Conservation (phyloP, 2,888 invertebrate genomes). For the Macrophya alboannulata region DNA sequence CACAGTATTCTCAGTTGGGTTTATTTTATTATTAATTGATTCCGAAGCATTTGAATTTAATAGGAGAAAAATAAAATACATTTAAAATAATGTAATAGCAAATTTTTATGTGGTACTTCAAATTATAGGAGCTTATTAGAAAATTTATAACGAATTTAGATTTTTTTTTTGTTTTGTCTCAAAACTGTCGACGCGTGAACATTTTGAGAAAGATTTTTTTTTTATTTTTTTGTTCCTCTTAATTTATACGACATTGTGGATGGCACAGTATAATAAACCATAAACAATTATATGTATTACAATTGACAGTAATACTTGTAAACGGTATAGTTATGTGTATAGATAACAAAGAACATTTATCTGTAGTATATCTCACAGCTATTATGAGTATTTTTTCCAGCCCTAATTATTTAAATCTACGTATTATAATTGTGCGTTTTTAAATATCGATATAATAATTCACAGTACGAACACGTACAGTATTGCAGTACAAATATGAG, state of each 20-base stretch:
- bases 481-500: conserved; percentile 48
- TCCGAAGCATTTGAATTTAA: conserved; percentile 58
- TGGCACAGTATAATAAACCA: conserved; percentile 52
- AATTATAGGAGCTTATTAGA: conserved; percentile 58
- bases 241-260: conserved; percentile 43
- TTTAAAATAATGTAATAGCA: conserved; percentile 58
- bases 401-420: conserved; percentile 45
- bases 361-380: conserved; percentile 17
- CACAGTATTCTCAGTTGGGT: conserved; percentile 50
- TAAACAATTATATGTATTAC: conserved; percentile 43
- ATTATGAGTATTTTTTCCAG: conserved; percentile 45
- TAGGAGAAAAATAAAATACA: conserved; percentile 57
- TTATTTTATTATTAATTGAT: background rate
- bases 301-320: conserved; percentile 47
- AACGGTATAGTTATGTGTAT: conserved; percentile 43
- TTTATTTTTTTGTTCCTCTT: background rate
- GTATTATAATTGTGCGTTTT: conserved; percentile 54
- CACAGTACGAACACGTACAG: conserved; percentile 49
- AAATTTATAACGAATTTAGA: conserved; percentile 54
- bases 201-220: conserved; percentile 32
- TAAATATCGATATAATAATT: conserved; percentile 36
- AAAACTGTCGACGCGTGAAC: conserved; percentile 13
- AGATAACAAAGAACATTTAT: background rate
- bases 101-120: conserved; percentile 65
- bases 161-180: conserved; percentile 19